Evolutionary conservation across 2,888 invertebrate genomes (phyloP).

Genomic region (Lepidocyrtinus sp.): DNA sequence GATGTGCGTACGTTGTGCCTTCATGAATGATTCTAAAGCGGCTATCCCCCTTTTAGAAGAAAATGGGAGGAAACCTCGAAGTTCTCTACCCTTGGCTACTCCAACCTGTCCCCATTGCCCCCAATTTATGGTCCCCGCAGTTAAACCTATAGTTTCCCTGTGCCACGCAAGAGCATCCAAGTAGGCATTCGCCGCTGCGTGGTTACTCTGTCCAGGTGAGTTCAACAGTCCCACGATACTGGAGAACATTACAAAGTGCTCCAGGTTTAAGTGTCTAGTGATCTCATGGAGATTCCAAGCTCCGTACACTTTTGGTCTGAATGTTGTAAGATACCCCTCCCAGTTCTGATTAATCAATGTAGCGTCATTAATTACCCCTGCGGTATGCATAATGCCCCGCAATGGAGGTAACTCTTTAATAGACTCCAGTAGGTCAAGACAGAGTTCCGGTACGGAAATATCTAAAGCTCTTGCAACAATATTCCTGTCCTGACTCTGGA

Average conservation of each 20-base stretch:
- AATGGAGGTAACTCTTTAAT: constrained; percentile 31
- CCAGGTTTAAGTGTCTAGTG: constrained; percentile 23
- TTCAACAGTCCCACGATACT: constrained; percentile 22
- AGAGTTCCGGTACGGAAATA: too few species aligned
- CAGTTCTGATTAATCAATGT: constrained; percentile 39
- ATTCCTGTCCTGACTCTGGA: not conserved
- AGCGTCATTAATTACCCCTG: constrained; percentile 37
- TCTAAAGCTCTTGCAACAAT: not conserved
- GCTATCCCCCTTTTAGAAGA: too few species aligned
- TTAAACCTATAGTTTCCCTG: constrained; percentile 42
- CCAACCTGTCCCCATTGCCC: constrained; percentile 59
- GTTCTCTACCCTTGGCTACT: constrained; percentile 34
- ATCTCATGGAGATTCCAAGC: constrained; percentile 41
- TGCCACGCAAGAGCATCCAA: constrained; percentile 46
- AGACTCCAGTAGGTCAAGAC: too few species aligned
- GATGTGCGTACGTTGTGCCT: too few species aligned
- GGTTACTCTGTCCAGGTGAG: constrained; percentile 42
- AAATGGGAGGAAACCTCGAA: constrained; percentile 20
- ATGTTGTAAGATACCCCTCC: constrained; percentile 2
- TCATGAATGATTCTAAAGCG: too few species aligned
- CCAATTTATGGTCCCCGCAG: constrained; percentile 54
- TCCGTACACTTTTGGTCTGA: constrained; percentile 40
- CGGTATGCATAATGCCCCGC: constrained; percentile 47
- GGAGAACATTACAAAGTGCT: constrained; percentile 46
- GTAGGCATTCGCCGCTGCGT: constrained; percentile 41